Base-by-base conservation (phyloP, 2,113 vertebrate species). In the Mobula hypostoma region DNA sequence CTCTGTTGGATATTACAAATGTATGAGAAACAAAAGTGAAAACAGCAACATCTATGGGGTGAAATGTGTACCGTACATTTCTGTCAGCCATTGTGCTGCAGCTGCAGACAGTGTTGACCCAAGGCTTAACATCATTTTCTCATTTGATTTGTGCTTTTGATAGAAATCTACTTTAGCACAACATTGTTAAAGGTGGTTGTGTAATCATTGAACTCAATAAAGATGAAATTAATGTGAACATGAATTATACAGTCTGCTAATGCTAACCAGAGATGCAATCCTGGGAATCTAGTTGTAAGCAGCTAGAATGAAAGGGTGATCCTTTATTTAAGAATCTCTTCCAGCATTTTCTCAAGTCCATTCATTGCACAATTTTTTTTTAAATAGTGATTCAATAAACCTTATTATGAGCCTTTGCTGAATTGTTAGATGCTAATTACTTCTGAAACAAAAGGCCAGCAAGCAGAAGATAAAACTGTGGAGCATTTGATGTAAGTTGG, bases 171-270 rank as follows among this genome's bases (percentile, higher is more conserved):
- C 68, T 72, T 68, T 70, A 76, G 21, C 36, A 19, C 56, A 36
- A 74, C 70, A 61, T 61, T 88, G 85, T 88, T 88, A 66, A 68
- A 68, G 91, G 91, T 93, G 32, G 24, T 14, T 56, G 91, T 93
- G 91, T 72, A 93, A 93, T 93, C 48, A 93, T 90, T 90, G 85
- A 27, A 93, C 40, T 93, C 66, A 76, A 90, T 90, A 90, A 93
- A 74, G 32, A 88, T 88, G 29, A 88, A 90, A 90, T 36, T 19
- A 68, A 61, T 88, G 6, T 90, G 61, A 90, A 66, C 85, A 87
- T 63, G 58, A 63, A 15, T 87, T 61, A 83, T 63, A 27, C 58
- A 29, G 58, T 32, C 15, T 90, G 66, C 63, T 29, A 66, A 66
- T 66, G 61, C 32, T 79, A 66, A n/a, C 58, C 61, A 9, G 85